A percentile compares a stretch with the other conserved stretches of the same genome.
phyloP scores from a whole-genome alignment of 1,140 invertebrate species.

The Drosophila albomicans region DNA sequence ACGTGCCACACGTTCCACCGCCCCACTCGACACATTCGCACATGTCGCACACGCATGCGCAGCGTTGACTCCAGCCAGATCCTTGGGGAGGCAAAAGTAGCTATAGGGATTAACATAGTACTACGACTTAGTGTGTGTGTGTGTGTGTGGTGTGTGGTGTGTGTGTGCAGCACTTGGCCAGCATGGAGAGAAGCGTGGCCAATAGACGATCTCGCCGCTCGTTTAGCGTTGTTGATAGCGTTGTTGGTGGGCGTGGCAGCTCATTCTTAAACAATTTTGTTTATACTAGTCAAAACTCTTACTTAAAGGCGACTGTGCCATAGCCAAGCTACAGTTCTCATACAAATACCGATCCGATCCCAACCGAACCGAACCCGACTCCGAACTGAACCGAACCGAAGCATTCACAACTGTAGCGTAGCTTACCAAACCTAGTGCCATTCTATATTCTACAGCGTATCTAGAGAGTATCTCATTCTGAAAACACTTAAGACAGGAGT shows the following conservation, averaged over 20 bases:
- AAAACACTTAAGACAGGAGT: slow-evolving; percentile 19
- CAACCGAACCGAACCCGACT: background rate
- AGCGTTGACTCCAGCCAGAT: slow-evolving; percentile 63
- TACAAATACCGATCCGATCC: background rate
- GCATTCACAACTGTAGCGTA: background rate
- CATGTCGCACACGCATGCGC: slow-evolving; percentile 83
- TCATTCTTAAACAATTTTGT: slow-evolving; percentile 47
- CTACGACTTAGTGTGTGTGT: slow-evolving; percentile 8
- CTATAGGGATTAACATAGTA: slow-evolving; percentile 2
- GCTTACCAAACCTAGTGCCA: slow-evolving; percentile 50
- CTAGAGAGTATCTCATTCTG: slow-evolving; percentile 22
- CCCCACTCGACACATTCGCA: slow-evolving; percentile 84
- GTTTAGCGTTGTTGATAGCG: slow-evolving; percentile 65
- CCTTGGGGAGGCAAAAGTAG: background rate
- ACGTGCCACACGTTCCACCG: slow-evolving; percentile 79
- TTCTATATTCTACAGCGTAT: slow-evolving; percentile 31
- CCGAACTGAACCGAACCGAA: background rate
- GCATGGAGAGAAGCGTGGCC: slow-evolving; percentile 42
- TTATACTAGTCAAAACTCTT: slow-evolving; percentile 79
- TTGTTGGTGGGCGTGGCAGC: slow-evolving; percentile 47
- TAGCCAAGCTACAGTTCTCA: slow-evolving; percentile 70
- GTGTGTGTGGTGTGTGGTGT: slow-evolving; percentile 5
- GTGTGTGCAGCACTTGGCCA: slow-evolving; percentile 64
- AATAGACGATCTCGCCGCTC: slow-evolving; percentile 75
- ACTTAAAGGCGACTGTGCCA: slow-evolving; percentile 78